Evolutionary conservation across 2,113 vertebrate genomes (phyloP).

Genomic region (Silurus asotus): DNA sequence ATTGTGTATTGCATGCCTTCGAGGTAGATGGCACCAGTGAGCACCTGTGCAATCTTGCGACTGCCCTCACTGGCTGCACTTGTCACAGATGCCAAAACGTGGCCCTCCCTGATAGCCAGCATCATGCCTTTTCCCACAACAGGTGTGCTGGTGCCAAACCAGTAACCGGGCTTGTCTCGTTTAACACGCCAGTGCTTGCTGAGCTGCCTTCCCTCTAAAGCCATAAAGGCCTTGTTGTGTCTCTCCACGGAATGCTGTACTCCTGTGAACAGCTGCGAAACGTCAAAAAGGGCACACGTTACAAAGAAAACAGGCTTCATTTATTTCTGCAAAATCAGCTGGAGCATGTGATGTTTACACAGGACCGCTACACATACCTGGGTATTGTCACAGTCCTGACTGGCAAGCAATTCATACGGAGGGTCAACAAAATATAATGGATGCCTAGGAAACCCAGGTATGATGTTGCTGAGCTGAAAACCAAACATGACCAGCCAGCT

Average conservation of each 20-base stretch:
- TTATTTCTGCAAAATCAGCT: background rate
- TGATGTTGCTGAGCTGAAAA: conserved; percentile 90
- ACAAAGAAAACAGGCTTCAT: background rate
- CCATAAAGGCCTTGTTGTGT: conserved; percentile 87
- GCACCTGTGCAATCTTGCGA: conserved; percentile 81
- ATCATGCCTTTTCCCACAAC: conserved; percentile 86
- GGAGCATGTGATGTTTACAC: conserved; percentile 9
- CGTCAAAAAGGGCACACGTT: background rate
- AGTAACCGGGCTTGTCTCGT: conserved; percentile 83
- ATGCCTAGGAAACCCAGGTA: conserved; percentile 86
- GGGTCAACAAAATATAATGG: conserved; percentile 85
- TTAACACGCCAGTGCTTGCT: conserved; percentile 76
- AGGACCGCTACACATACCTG: conserved; percentile 72
- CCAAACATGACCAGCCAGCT: conserved; percentile 93
- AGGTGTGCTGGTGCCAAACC: conserved; percentile 82
- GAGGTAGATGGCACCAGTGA: conserved; percentile 83
- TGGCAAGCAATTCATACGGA: conserved; percentile 80
- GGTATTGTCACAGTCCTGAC: conserved; percentile 82
- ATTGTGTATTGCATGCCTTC: conserved; percentile 87
- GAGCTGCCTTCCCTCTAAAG: conserved; percentile 84
- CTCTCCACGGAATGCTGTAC: conserved; percentile 85
- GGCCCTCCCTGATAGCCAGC: conserved; percentile 84
- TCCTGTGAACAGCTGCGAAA: conserved; percentile 80
- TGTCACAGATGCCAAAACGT: conserved; percentile 77
- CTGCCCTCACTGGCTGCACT: conserved; percentile 82